Evolutionary conservation across 2,888 invertebrate genomes (phyloP).

Genomic region (Trimorus sp.): DNA sequence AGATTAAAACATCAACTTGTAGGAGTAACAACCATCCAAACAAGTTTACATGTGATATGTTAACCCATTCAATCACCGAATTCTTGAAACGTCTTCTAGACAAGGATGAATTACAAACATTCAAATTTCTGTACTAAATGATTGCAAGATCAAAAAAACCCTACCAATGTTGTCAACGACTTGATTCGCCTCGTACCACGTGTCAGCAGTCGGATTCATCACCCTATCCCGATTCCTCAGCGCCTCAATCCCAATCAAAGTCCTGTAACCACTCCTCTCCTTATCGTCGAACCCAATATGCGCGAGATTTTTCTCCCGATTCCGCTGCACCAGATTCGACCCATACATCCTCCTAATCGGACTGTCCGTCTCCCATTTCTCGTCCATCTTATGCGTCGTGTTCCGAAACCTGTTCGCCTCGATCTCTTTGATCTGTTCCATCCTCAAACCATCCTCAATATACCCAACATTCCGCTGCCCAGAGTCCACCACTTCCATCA

Average conservation of each 20-base stretch:
- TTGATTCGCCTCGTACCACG: no score
- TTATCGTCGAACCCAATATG: conserved; percentile 73
- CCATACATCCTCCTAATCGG: conserved; percentile 28
- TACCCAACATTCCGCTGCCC: conserved; percentile 42
- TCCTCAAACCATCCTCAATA: conserved; percentile 18
- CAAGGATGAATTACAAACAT: no score
- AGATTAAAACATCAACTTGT: no score
- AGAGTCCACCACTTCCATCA: conserved; percentile 2
- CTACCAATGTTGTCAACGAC: not conserved
- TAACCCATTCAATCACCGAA: no score
- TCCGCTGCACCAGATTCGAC: conserved; percentile 69
- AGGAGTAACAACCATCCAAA: no score
- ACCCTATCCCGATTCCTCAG: no score
- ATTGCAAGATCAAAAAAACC: no score
- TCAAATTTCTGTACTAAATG: no score
- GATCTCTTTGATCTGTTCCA: conserved; percentile 55
- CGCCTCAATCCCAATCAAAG: no score
- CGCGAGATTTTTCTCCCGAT: conserved; percentile 75
- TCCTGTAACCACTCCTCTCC: not conserved
- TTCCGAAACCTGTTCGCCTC: conserved; percentile 64
- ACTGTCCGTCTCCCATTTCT: conserved; percentile 48
- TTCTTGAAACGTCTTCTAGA: no score
- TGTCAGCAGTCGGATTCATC: no score
- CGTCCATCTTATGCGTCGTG: conserved; percentile 63
- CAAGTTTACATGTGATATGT: no score